Conservation (phyloP, 2,797 vertebrate genomes). For the Cyclura pinguis region DNA sequence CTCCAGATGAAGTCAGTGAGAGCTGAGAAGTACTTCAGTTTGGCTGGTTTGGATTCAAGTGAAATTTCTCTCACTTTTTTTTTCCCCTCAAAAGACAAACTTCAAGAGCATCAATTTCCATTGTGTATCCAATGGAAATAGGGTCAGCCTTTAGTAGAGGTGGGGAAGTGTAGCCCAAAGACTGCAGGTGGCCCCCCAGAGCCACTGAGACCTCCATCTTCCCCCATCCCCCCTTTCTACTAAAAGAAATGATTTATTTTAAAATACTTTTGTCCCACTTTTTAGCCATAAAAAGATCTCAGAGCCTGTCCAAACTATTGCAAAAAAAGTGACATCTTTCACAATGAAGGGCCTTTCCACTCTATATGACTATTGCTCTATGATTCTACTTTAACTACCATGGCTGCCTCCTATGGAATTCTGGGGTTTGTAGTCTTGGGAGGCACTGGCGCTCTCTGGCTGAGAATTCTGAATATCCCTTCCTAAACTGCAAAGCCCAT, state of each 20-base stretch:
- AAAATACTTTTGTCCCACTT: neutral
- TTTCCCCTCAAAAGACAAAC: neutral
- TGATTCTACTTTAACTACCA: no score
- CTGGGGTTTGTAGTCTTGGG: no score
- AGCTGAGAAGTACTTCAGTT: neutral
- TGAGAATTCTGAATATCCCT: no score
- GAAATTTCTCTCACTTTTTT: neutral
- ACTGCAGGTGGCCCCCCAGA: no score
- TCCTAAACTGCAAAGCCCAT: no score
- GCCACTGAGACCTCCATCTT: neutral
- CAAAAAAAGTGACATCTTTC: neutral
- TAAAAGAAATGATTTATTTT: neutral
- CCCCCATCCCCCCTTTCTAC: neutral
- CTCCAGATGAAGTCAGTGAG: neutral
- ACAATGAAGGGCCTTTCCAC: no score
- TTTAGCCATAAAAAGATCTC: neutral
- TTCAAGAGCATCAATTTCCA: neutral
- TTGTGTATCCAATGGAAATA: neutral
- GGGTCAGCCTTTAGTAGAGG: no score
- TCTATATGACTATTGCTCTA: no score
- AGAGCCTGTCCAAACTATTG: neutral
- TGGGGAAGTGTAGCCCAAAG: no score
- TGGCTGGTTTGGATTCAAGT: neutral
- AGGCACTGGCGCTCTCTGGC: no score
- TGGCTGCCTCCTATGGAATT: no score